phyloP scores from a whole-genome alignment of 1,140 invertebrate species.

The Sminthurinus signatus region DNA sequence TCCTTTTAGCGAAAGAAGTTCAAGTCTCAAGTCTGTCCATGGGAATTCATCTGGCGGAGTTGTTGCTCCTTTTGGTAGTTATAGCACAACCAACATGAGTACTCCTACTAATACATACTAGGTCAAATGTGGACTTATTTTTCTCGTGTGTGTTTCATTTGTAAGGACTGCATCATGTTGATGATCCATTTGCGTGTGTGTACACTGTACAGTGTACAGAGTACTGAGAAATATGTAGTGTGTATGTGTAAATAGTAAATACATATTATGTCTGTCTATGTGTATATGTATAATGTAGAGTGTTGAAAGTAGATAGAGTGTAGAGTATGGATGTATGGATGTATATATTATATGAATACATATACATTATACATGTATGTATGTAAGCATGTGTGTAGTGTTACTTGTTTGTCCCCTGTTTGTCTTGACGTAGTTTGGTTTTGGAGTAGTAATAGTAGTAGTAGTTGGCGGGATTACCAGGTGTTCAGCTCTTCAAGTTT shows the following conservation, averaged over 20 bases:
- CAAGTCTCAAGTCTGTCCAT: not conserved
- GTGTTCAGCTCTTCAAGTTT: constrained; percentile 17
- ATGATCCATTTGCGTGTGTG: not conserved
- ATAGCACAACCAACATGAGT: not conserved
- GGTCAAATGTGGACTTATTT: not conserved
- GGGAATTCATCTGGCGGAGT: constrained; percentile 5
- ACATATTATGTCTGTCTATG: too few relatives aligned
- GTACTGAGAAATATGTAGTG: too few relatives aligned
- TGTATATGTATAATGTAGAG: too few relatives aligned
- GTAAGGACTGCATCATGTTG: not conserved
- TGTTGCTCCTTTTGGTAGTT: not conserved
- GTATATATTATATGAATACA: too few relatives aligned
- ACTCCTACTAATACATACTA: not conserved
- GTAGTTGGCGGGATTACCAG: constrained; percentile 16
- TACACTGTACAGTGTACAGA: not conserved
- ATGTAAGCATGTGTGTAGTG: not conserved
- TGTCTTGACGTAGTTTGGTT: not conserved
- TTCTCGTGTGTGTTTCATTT: not conserved
- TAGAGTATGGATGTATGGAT: too few relatives aligned
- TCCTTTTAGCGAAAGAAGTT: not conserved
- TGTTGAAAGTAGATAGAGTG: too few relatives aligned
- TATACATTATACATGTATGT: too few relatives aligned
- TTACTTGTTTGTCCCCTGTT: not conserved
- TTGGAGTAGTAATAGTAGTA: not conserved
- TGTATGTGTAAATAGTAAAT: too few relatives aligned